phyloP scores from a whole-genome alignment of 2,888 invertebrate genomes.

The Caprella mutica region DNA sequence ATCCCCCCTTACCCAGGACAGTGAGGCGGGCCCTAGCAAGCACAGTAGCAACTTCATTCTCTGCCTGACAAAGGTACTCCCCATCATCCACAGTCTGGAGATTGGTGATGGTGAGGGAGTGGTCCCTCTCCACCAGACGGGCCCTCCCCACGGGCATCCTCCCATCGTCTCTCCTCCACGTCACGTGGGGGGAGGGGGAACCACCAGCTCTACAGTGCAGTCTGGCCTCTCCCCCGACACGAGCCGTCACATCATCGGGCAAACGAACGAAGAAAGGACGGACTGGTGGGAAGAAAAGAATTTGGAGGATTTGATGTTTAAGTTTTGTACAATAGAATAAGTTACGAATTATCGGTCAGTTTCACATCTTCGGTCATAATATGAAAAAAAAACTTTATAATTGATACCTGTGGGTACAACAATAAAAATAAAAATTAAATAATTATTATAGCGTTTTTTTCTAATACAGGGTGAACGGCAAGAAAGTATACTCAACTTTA shows the following conservation, averaged over 20 bases:
- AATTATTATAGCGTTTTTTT: no score
- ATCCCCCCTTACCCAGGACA: slow-evolving; percentile 88
- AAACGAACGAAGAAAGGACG: slow-evolving; percentile 80
- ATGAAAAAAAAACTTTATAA: neutral
- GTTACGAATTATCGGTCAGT: no score
- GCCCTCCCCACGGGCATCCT: slow-evolving; percentile 65
- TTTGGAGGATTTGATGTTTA: neutral
- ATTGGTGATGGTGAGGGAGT: slow-evolving; percentile 68
- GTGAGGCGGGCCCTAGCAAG: slow-evolving; percentile 72
- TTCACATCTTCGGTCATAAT: no score
- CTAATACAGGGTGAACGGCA: no score
- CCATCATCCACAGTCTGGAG: slow-evolving; percentile 75
- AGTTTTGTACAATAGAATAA: no score
- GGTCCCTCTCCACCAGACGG: slow-evolving; percentile 54
- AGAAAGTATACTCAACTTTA: no score
- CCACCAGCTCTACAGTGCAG: slow-evolving; percentile 83
- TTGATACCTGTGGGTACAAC: neutral
- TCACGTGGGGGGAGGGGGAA: slow-evolving; percentile 75
- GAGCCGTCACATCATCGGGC: slow-evolving; percentile 72
- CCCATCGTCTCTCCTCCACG: slow-evolving; percentile 79
- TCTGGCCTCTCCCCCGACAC: slow-evolving; percentile 70
- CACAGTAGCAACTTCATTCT: slow-evolving; percentile 76
- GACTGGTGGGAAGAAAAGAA: slow-evolving; percentile 47
- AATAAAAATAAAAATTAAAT: neutral
- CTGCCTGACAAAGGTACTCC: slow-evolving; percentile 76